Evolutionary conservation across 2,797 vertebrate species (phyloP), one percentile per base, ranked within the genome.

Genomic region (Gambelia wislizenii): DNA sequence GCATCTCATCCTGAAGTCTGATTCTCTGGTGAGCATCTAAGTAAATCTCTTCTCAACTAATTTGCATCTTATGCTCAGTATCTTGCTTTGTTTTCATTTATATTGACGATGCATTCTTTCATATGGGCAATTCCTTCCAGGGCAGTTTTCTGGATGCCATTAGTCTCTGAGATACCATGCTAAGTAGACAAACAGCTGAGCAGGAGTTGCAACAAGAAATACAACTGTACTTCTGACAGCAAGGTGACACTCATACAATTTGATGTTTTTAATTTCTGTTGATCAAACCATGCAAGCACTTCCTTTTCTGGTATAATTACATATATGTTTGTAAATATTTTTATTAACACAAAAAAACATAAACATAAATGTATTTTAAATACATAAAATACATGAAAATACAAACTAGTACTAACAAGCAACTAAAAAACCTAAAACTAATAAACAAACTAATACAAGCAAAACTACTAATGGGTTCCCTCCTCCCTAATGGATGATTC

Each of bases 81-180:
- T 96, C 94, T 96, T 96, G 92, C 89, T 96, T 96, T 94, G 90
- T 90, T 96, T 96, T 95, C 94, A 96, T 96, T 95, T 96, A 96
- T 96, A 97, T 96, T 96, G 96, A 96, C 97, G 95, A 96, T 93
- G 92, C 92, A 95, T 93, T 91, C 90, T 56, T 89, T 90, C 88
- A 88, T 87, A 94, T 83, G 90, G 91, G 92, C 91, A 93, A 93
- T 84, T 96, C 91, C 91, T 96, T 96, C 95, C 94, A 95, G 92
- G 94, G 92, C 64, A 95, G 94, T 96, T 96, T 97, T 94, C 93
- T 95, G 96, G 89, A 86, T 96, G 93, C 93, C 91, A 89, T 96
- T 96, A 94, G 89, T 92, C 78, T 95, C 52, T 1, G 79, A 95
- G 92, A 90, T 86, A 96, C 93, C 92, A 90, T 79, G 88, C 90